Base-by-base conservation (phyloP, 2,888 invertebrate genomes). In the Allygus modestus region DNA sequence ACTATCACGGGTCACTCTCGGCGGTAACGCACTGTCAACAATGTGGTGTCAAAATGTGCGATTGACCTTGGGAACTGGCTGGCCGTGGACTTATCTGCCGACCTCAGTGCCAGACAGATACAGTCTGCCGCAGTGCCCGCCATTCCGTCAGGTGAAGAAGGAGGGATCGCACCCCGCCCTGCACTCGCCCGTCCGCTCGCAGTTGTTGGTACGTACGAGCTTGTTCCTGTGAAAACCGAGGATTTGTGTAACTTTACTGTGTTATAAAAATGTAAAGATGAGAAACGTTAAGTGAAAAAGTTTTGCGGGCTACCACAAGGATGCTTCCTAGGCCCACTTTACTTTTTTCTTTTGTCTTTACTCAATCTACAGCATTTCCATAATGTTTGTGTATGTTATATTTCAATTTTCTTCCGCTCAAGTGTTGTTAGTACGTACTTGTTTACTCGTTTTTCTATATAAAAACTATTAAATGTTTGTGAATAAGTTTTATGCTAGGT, bases 31-130 rank as follows among this genome's bases (percentile, higher is more conserved):
- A 73, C 73, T 73, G 41, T 37, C 73, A 73, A 73, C 73, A 73
- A 73, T 73, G 73, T 65, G 73, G 28, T 73, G 73, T 73, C 73
- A 73, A 73, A 73, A 73, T 73, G 73, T 23, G 73, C 11, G 7
- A 43, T 37, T 73, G 73, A 23, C 73, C 73, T 73, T 73, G 77
- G 23, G 77, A 77, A 77, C 51, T 51, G 23, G 77, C 28, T 77
- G 77, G 51, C 77, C 77, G 28, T 77, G 77, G 51, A 77, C 46
- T 46, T 77, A 77, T 77, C 77, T 37, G 26, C 17, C 73, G 65
- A 65, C 65, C 73, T 73, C 43, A 73, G 20, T 15, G 73, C 20
- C 69, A 23, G 43, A 31, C 65, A 65, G 65, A 65, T 65, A 65
- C 28, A 65, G 65, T 28, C 65, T 65, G 54, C 54, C 54, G 1